Conservation (phyloP, 2,113 vertebrate genomes). For the Acinonyx jubatus region DNA sequence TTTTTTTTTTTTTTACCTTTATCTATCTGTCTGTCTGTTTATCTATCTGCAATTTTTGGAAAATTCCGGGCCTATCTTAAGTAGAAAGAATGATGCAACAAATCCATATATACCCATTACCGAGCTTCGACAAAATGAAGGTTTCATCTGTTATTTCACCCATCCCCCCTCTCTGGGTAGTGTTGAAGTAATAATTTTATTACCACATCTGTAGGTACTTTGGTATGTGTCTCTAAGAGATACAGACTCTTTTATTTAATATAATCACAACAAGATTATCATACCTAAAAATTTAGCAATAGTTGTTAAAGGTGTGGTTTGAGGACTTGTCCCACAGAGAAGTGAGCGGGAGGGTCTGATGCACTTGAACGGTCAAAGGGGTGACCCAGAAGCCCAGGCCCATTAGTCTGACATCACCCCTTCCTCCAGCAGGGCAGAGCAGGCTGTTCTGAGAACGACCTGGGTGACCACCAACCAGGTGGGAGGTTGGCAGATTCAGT, state of each 20-base stretch:
- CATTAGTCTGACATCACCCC: too few relatives aligned
- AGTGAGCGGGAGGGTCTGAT: background rate
- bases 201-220: background rate
- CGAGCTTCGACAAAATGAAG: background rate
- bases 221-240: background rate
- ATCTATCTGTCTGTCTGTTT: background rate
- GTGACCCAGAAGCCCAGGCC: background rate
- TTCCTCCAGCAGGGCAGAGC: background rate
- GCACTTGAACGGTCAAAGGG: background rate
- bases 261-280: background rate
- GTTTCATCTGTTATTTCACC: background rate
- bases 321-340: background rate
- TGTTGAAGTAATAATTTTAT: background rate
- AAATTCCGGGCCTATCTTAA: background rate
- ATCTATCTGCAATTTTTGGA: background rate
- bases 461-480: accelerated
- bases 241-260: background rate
- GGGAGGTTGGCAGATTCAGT: too few relatives aligned
- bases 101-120: background rate
- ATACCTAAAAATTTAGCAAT: background rate
- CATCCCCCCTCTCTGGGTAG: background rate
- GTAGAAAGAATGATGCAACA: background rate
- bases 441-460: background rate
- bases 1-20: background rate
- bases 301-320: background rate